Evolutionary conservation across 2,797 vertebrate genomes (phyloP), one percentile per base, ranked within the genome.

Genomic region (Anas bahamensis): DNA sequence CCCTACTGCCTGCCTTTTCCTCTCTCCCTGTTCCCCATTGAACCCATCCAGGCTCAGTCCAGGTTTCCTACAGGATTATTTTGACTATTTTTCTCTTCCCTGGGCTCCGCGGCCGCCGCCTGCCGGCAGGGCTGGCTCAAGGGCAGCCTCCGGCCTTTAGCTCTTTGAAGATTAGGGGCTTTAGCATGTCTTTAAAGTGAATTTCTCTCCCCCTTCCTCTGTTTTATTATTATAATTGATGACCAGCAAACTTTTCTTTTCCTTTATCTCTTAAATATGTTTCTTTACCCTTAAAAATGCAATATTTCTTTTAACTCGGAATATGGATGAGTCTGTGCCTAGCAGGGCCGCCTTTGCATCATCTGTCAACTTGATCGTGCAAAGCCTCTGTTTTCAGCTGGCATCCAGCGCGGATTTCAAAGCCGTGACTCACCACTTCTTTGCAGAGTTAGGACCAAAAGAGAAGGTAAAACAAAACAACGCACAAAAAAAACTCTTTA

Each of bases 251-350:
- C 96, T 96, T 97, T 94, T 96, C 92, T 97, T 95, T 71, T 93
- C 93, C 98, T 98, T 98, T 98, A 98, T 98, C 98, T 98, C 96
- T 98, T 97, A 98, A 98, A 98, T 97, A 98, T 98, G 97, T 96
- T 97, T 97, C 97, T 98, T 98, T 97, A 88, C 94, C 97, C 96
- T 97, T 97, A 97, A 97, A 98, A 98, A 97, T 57, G 97, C 97
- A 97, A 96, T 98, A 97, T 98, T 98, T 98, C 98, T 98, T 98
- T 97, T 98, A 97, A 97, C 97, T 96, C 14, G 4, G 97, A 97
- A 97, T 98, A 98, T 98, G 95, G 97, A 98, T 98, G 97, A 95
- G 95, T 91, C 96, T 97, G 97, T 64, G 90, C 24, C 14, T 89
- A 95, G 94, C 91, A 29, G 97, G 97, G 97, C 97, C 95, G 91